Conservation (phyloP, 2,113 vertebrate genomes). For the Saccopteryx bilineata region DNA sequence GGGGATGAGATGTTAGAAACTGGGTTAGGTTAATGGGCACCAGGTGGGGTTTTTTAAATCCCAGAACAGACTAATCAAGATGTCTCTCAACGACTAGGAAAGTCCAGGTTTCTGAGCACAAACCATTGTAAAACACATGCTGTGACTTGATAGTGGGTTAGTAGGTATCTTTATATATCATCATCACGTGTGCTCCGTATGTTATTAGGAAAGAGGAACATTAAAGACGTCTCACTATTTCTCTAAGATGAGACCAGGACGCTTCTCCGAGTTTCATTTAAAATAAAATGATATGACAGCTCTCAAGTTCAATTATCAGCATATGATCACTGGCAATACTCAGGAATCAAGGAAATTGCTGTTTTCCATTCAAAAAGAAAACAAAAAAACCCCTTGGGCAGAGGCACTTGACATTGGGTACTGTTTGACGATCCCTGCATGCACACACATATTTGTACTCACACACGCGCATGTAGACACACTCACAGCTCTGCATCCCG, state of each 20-base stretch:
- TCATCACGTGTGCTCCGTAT: background rate
- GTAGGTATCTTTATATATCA: background rate
- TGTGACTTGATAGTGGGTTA: background rate
- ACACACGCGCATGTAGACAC: accelerated
- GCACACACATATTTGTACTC: accelerated
- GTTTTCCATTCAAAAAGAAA: conserved; percentile 58
- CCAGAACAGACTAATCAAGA: background rate
- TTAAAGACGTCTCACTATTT: conserved; percentile 33
- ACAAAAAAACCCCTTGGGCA: background rate
- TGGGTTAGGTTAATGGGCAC: no score
- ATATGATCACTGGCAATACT: conserved; percentile 43
- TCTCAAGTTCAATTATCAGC: conserved; percentile 60
- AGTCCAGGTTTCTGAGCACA: background rate
- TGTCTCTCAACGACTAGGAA: background rate
- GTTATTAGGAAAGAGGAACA: background rate
- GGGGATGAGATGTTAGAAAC: background rate
- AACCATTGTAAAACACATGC: background rate
- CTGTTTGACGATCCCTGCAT: background rate
- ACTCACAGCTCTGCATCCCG: background rate
- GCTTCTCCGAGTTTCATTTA: conserved; percentile 53
- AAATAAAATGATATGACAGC: conserved; percentile 54
- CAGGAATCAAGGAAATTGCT: conserved; percentile 70
- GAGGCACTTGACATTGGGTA: background rate
- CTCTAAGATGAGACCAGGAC: conserved; percentile 9
- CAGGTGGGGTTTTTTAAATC: background rate